Evolutionary conservation across 1,140 invertebrate species (phyloP), one percentile per base, ranked within the genome.

Genomic region (Helicoverpa armigera): DNA sequence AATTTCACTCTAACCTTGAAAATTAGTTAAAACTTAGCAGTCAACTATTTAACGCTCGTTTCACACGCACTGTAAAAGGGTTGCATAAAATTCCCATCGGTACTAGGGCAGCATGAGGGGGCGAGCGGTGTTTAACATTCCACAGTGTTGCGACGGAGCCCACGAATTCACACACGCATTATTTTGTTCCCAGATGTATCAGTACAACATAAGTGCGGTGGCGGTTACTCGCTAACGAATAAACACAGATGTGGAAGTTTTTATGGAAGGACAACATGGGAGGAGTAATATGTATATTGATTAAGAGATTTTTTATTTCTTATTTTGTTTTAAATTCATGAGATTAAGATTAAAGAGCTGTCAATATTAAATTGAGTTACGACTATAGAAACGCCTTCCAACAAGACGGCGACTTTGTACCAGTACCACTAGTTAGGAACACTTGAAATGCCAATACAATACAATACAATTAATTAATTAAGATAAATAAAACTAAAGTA

Each of bases 131-230:
- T 72, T 53, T 13, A 73, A 79, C 69, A 53, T 53, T 60, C 69
- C 67, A 51, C 9, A 43, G 35, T 43, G 35, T 43, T 43, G 35
- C 7, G 35, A 14, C 1, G 14, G 35, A 73, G 43, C 13, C 65
- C 18, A 43, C 58, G 7, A 23, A 63, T 79, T 79, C 78, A 79
- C 78, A 79, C 69, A 61, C 61, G 78, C 58, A 53, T 50, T 58
- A 69, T 58, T 81, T 60, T 73, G 51, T 77, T 79, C 83, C 73
- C 67, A 79, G 13, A 75, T 23, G 76, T 70, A 81, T 58, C 53
- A 58, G 73, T 53, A 48, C 50, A 80, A 18, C 76, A 82, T 58
- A 16, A 78, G 43, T 18, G 56, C 1, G 2, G 35, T 75, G 31
- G 35, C 48, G 65, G 31, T 80, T 13, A 60, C 13, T 12, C n/a